Evolutionary conservation across 2,888 invertebrate genomes (phyloP), one percentile per base, ranked within the genome.

Genomic region (Agriopis aurantiaria): DNA sequence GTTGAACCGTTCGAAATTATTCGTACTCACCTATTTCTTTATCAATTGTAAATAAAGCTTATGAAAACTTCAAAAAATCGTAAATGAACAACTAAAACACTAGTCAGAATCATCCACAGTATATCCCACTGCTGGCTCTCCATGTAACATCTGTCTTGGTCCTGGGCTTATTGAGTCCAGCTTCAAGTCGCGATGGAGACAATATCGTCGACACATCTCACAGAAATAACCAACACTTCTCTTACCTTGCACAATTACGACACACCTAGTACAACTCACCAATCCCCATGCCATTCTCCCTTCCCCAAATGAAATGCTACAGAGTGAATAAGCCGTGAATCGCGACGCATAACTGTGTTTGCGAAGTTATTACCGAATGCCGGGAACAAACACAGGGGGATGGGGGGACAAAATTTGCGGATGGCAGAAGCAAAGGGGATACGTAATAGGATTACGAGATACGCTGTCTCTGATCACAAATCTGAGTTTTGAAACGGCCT

Each of bases 321-420:
- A 62, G 77, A 78, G 76, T 78, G 76, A 81, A 81, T 81, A 82
- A 83, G 76, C 76, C 77, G 72, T 73, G 79, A 76, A 78, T 78
- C 75, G 77, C 78, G 77, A 82, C 78, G 75, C 76, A 78, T 80
- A 84, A 80, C 78, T 79, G 82, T 80, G 80, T 84, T 82, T 82
- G 80, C 78, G 71, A 82, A 85, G 80, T 85, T 84, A 85, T 84
- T 82, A 81, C 80, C 71, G 72, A 81, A 82, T 73, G 78, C 77
- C 75, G 78, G 71, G 73, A 76, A 76, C 80, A 81, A 79, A 80
- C 82, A 81, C 69, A 60, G 69, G 60, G 72, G 59, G 7, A 4
- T 17, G 43, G 55, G 68, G 63, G 48, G 58, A 51, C 60, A 48
- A 57, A 77, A 74, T 72, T 76, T 75, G 57, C 48, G 71, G 71